Percentiles rank a stretch among this genome's conserved stretches.
Conservation (phyloP, 1,140 invertebrate species). For the Neodiprion pinetum region DNA sequence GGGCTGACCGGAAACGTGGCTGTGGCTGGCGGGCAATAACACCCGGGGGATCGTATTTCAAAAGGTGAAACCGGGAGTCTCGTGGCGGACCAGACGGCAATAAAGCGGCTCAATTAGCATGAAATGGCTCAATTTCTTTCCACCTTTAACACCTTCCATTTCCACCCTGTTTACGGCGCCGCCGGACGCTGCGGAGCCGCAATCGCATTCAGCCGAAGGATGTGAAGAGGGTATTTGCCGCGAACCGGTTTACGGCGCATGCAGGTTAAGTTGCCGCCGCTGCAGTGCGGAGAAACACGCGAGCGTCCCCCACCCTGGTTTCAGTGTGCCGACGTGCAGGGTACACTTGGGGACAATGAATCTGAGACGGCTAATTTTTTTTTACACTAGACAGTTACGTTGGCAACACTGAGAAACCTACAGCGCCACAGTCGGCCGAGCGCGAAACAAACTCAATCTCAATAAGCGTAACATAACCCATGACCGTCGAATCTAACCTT, state of each 20-base stretch:
- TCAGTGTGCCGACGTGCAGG: neutral
- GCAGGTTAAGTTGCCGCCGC: constrained; percentile 1
- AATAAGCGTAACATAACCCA: too few relatives aligned
- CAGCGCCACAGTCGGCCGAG: too few relatives aligned
- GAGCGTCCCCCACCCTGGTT: neutral
- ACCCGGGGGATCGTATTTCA: neutral
- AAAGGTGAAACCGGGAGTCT: too few relatives aligned
- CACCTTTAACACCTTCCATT: constrained; percentile 18
- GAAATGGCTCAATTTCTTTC: constrained; percentile 34
- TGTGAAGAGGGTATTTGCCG: neutral
- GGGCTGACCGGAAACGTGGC: too few relatives aligned
- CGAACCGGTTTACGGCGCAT: neutral
- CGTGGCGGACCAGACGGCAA: neutral
- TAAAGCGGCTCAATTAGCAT: constrained; percentile 29
- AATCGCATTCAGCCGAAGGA: neutral
- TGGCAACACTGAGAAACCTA: too few relatives aligned
- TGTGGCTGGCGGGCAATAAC: neutral
- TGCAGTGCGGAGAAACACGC: constrained; percentile 32
- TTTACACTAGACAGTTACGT: too few relatives aligned
- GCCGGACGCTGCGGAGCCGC: neutral
- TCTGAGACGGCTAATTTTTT: too few relatives aligned
- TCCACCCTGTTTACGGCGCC: neutral
- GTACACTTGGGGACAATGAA: too few relatives aligned
- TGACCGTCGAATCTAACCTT: too few relatives aligned
- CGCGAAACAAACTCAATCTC: neutral